Evolutionary conservation across 2,888 invertebrate species (phyloP), one percentile per base, ranked within the genome.

Genomic region (Orthosia cruda): DNA sequence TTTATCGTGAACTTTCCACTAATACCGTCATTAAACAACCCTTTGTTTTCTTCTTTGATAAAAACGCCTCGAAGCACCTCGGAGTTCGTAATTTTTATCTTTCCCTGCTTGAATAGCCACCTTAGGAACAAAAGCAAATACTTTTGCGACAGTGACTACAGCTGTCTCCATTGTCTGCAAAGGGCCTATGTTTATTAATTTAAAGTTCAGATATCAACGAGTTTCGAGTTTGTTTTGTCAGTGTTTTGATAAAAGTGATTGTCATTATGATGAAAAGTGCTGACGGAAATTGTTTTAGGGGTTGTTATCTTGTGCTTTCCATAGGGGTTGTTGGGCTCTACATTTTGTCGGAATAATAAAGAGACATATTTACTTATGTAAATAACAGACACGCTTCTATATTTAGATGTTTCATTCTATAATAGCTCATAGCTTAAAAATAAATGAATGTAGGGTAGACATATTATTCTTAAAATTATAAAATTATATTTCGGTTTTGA

Each of bases 1-100:
- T 96, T 96, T 95, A 96, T 96, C 94, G 94, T 92, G 94, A 95
- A 95, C 95, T 96, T 95, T 95, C 94, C 94, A 94, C 96, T 96
- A 96, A 96, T 95, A 94, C 95, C 94, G 92, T 94, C 95, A 96
- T 96, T 95, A 95, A 95, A 95, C 95, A 95, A 94, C 94, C 95
- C 95, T 95, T 96, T 96, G 95, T 96, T 95, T 95, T 93, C 91
- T 91, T 91, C 94, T 93, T 94, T 96, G 95, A 95, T 95, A 96
- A 96, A 96, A 96, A 95, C 94, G 93, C 91, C 91, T 91, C 90
- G 89, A 90, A 91, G 90, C 91, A 94, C 93, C 94, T 93, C 92
- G 78, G 92, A 93, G 91, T 94, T 92, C 91, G 94, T 95, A 95
- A 95, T 95, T 96, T 96, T 96, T 95, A 95, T 95, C 95, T 95